Base-by-base conservation (phyloP, 2,888 invertebrate genomes). In the Ichneumon xanthorius region DNA sequence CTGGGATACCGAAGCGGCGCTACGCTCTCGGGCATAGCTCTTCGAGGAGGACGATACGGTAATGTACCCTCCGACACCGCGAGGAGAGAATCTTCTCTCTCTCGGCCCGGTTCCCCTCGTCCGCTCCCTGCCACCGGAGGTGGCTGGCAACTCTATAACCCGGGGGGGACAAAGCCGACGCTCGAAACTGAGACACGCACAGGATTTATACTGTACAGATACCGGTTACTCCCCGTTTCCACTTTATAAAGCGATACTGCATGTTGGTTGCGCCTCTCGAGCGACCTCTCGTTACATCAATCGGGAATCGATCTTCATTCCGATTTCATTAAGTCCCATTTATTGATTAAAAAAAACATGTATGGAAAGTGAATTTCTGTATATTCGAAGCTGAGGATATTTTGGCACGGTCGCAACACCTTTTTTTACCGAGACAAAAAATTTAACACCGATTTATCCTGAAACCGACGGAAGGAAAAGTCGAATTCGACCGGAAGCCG, bases 51-150 rank as follows among this genome's bases (percentile, higher is more conserved):
- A 77, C 82, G 71, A 85, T 48, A 48, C 82, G 83, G 85, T 87
- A 86, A 86, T 86, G 85, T 85, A 85, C 81, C 83, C 80, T 84
- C 86, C 79, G 76, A 85, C 82, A 65, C 83, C 76, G 53, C 68
- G 58, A 63, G 70, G 58, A 26, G 58, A 80, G 67, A 33, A 67
- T 19, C 70, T 77, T 80, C 85, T 77, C 80, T 30, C 68, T 72
- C 68, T 80, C 58, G 71, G 75, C 68, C 50, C 67, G 70, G 37
- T 55, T 40, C 55, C 40, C 26, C 48, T 50, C 26, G 3, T 45
- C 48, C 26, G 80, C 48, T 45, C 67, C 67, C 65, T 53, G 37
- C 58, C 40, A 63, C 72, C 80, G 83, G 80, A 86, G 80, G 53
- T 78, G 55, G 19, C 80, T 63, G 63, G 75, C 82, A 63, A 80